Base-by-base conservation (phyloP, 2,888 invertebrate genomes). In the Nephrotoma appendiculata region DNA sequence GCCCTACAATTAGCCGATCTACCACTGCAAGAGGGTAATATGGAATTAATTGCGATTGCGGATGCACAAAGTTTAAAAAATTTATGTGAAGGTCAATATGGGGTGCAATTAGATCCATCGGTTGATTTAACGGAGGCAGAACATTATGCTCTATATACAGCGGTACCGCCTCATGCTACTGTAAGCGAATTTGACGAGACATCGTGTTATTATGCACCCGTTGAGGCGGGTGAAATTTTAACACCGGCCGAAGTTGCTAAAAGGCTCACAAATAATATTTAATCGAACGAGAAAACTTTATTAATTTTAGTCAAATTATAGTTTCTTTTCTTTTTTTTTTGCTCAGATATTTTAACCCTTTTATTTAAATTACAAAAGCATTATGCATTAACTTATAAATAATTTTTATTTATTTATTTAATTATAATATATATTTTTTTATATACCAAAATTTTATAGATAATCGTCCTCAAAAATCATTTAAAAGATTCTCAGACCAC, bases 101-200 rank as follows among this genome's bases (percentile, higher is more conserved):
- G 92, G 88, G 91, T 92, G 2, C 89, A 90, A 86, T 89, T 92
- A 43, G 92, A 92, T 89, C 91, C 91, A 83, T 94, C 94, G 87
- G 90, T 95, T 83, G 96, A 96, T 89, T 91, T 97, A 44, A 97
- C 97, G 0, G 97, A 97, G 89, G 97, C 96, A 0, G 97, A 97
- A 89, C 96, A 97, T 90, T 97, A 96, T 90, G 97, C 97, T 45
- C 91, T 97, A 87, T 97, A 97, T 89, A 97, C 96, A 89, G 95
- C 96, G 86, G 94, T 97, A 90, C 96, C 97, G 11, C 97, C 97
- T 0, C 95, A 95, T 90, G 97, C 97, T 31, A 97, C 97, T 0
- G 95, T 93, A 42, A 97, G 97, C 9, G 97, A 97, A 90, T 97
- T 97, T 90, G 97, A 97, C 88, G 97, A 97, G 89, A 95, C 95